A percentile compares a stretch with the other conserved stretches of the same genome.
Conservation (phyloP, 2,888 invertebrate species). For the Polyommatus icarus region DNA sequence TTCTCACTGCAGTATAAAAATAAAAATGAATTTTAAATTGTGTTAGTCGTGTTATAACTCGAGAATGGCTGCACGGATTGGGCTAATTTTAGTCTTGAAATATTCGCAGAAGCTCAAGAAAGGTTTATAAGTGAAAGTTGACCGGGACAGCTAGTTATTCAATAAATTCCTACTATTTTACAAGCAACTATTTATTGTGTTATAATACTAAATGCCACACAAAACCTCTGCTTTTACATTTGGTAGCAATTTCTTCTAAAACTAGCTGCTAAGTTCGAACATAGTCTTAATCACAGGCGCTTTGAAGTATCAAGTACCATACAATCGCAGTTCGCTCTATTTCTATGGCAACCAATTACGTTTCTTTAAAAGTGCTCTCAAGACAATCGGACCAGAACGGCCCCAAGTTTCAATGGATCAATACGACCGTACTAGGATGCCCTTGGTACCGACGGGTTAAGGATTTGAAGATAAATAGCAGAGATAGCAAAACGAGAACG, state of each 20-base stretch:
- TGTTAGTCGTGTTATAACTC: no score
- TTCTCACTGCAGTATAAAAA: no score
- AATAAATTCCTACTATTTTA: no score
- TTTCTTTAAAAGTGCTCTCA: constrained; percentile 11
- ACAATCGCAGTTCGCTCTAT: neutral
- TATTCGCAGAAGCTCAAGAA: no score
- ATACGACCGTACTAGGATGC: constrained; percentile 17
- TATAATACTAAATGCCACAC: no score
- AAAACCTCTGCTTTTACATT: neutral
- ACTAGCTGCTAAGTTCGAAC: neutral
- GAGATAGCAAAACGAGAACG: constrained; percentile 5
- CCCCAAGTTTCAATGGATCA: constrained; percentile 21
- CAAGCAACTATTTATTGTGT: no score
- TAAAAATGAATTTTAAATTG: no score
- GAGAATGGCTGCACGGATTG: no score
- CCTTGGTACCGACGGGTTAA: constrained; percentile 20
- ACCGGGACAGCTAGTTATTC: no score
- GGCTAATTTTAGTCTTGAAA: no score
- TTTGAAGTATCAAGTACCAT: neutral
- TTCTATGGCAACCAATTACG: constrained; percentile 17
- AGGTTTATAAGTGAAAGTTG: no score
- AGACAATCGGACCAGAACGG: constrained; percentile 15
- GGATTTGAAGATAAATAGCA: constrained; percentile 17
- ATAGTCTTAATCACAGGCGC: neutral
- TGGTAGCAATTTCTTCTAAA: neutral